A percentile compares a stretch with the other conserved stretches of the same genome.
Conservation (phyloP, 2,797 vertebrate species). For the Florisuga fusca region DNA sequence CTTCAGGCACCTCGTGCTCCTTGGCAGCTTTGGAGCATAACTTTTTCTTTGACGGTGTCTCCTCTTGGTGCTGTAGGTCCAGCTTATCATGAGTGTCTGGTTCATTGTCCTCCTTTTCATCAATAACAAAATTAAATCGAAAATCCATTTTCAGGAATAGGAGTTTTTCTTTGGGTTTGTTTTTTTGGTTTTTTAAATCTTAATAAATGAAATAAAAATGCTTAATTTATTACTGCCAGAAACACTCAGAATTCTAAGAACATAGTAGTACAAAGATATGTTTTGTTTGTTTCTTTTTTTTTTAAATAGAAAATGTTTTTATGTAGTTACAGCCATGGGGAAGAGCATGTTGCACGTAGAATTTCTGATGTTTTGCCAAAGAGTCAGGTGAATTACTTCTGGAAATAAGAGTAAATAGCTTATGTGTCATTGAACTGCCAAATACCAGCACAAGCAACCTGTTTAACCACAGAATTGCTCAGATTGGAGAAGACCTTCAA, state of each 20-base stretch:
- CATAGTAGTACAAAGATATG: not conserved
- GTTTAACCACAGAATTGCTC: too few species aligned
- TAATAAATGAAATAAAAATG: not conserved
- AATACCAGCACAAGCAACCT: not conserved
- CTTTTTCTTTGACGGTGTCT: not conserved
- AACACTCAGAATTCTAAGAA: not conserved
- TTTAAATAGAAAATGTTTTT: not conserved
- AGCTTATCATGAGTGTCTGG: not conserved
- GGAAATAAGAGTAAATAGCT: not conserved
- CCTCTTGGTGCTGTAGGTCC: not conserved
- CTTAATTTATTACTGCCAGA: not conserved
- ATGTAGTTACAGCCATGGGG: not conserved
- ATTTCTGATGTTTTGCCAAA: not conserved
- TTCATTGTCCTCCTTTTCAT: conserved; percentile 33
- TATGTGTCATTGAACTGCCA: not conserved
- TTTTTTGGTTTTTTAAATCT: too few species aligned
- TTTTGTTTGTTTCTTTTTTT: not conserved
- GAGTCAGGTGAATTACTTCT: not conserved
- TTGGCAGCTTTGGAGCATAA: conserved; percentile 50
- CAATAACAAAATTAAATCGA: conserved; percentile 77
- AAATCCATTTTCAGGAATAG: conserved; percentile 69
- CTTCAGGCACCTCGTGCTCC: conserved; percentile 72
- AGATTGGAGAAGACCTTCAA: too few species aligned
- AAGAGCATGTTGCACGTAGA: not conserved
- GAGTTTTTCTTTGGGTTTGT: too few species aligned